Conservation (phyloP, 2,797 vertebrate species). For the Stomatorhinus walkeri region DNA sequence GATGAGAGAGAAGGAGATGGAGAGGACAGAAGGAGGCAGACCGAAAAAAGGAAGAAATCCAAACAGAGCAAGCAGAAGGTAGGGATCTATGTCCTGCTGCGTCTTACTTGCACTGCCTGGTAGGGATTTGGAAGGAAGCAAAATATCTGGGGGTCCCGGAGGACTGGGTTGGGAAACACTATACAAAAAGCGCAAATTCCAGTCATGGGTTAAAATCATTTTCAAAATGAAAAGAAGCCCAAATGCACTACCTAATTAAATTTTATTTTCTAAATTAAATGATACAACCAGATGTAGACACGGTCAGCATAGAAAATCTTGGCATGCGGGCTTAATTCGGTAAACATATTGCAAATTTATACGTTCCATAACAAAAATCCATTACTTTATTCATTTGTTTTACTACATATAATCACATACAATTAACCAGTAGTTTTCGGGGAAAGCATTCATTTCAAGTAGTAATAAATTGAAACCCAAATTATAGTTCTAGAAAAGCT, state of each 20-base stretch:
- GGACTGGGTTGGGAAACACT: not conserved
- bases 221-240: not conserved
- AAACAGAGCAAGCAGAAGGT: conserved; percentile 84
- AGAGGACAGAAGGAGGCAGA: conserved; percentile 45
- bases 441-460: not conserved
- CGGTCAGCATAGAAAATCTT: not conserved
- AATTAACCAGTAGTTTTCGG: not conserved
- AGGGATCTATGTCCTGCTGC: not conserved
- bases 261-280: not conserved
- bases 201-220: not conserved
- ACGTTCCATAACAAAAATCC: not conserved
- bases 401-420: not conserved
- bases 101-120: not conserved
- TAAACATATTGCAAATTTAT: not conserved
- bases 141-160: not conserved
- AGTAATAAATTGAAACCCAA: not conserved
- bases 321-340: not conserved
- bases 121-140: not conserved
- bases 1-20: conserved; percentile 62
- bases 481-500: not conserved
- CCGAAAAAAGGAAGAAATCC: conserved; percentile 67
- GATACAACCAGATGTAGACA: not conserved
- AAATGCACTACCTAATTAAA: not conserved
- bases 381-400: not conserved
- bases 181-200: not conserved